These are phyloP conservation scores for Plebejus anna DNA, from an alignment of 2,888 invertebrate genomes.

Conservation along the genomic window DNA sequence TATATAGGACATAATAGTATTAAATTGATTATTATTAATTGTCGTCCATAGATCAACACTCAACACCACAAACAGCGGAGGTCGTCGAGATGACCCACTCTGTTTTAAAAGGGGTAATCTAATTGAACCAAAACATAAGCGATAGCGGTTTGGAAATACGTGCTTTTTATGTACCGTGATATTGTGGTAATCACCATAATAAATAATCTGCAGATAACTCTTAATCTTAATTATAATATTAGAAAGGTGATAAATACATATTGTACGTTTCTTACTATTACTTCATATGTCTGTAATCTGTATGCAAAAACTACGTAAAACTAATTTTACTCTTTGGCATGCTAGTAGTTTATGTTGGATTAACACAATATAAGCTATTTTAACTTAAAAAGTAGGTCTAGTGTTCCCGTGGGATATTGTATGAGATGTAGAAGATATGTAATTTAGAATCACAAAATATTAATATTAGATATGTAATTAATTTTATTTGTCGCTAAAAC, in stretches of 20 bases:
- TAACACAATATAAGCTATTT: too few relatives aligned
- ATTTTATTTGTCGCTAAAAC: too few relatives aligned
- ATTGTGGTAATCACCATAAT: neutral
- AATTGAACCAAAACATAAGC: slow-evolving; percentile 27
- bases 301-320: too few relatives aligned
- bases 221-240: neutral
- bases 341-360: too few relatives aligned
- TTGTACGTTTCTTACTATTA: neutral
- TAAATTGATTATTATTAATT: slow-evolving; percentile 74
- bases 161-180: neutral
- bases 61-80: slow-evolving; percentile 32
- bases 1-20: slow-evolving; percentile 46
- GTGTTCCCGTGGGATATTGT: too few relatives aligned
- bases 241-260: neutral
- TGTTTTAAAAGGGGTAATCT: slow-evolving; percentile 39
- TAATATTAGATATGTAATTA: too few relatives aligned
- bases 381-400: too few relatives aligned
- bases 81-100: slow-evolving; percentile 35
- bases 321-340: too few relatives aligned
- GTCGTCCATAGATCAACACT: slow-evolving; percentile 44
- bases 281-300: neutral
- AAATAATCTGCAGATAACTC: neutral
- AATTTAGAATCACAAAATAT: too few relatives aligned
- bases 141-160: neutral
- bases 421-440: too few relatives aligned